A percentile compares a stretch with the other conserved stretches of the same genome.
phyloP scores from a whole-genome alignment of 2,113 vertebrate species.

The Equus przewalskii region DNA sequence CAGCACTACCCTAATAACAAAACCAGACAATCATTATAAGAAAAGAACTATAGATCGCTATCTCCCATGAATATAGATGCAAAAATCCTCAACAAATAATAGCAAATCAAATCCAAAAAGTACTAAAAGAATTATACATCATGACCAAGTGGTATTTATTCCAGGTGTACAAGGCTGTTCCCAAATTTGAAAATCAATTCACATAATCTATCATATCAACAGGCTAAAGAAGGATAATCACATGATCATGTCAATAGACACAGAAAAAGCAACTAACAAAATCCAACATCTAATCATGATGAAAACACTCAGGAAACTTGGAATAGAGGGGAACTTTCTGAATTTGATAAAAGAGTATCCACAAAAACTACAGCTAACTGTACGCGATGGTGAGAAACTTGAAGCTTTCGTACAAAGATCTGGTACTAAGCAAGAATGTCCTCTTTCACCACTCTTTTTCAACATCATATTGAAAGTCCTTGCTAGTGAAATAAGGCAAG shows the following conservation, averaged over 20 bases:
- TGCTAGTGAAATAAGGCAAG: not conserved
- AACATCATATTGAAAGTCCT: not conserved
- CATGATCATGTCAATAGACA: not conserved
- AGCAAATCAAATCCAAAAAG: not conserved
- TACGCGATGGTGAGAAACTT: not conserved
- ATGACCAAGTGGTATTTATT: not conserved
- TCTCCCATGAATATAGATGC: not conserved
- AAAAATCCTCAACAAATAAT: not conserved
- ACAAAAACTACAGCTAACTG: not conserved
- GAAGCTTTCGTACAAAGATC: not conserved
- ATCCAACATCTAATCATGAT: not conserved
- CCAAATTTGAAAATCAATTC: not conserved
- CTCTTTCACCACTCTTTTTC: not conserved
- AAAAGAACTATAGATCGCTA: not conserved
- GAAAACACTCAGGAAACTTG: not conserved
- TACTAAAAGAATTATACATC: not conserved
- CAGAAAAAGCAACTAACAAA: not conserved
- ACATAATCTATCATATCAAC: not conserved
- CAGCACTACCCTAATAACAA: not conserved
- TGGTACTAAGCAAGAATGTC: not conserved
- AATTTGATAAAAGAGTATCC: not conserved
- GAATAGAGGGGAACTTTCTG: not conserved
- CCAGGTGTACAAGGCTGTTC: not conserved
- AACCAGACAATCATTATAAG: not conserved
- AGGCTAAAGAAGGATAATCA: not conserved